Evolutionary conservation across 2,888 invertebrate species (phyloP).

Genomic region (Miltochrista miniata): DNA sequence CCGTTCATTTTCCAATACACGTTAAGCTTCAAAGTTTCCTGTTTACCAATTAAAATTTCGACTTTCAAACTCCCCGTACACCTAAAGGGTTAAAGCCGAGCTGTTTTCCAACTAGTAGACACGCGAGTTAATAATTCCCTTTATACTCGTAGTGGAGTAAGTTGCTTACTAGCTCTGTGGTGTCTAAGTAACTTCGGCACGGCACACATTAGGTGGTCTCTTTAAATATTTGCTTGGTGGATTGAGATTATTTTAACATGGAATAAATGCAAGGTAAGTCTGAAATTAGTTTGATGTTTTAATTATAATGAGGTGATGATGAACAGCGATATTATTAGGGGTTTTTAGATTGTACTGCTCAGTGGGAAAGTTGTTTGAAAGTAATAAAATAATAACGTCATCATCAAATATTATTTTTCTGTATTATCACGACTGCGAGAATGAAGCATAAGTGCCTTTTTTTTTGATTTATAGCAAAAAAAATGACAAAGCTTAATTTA

Average conservation of each 20-base stretch:
- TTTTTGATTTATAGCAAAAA: too few species aligned
- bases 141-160: conserved; percentile 42
- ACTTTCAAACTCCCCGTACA: conserved; percentile 36
- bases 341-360: too few species aligned
- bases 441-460: too few species aligned
- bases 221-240: conserved; percentile 42
- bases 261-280: conserved; percentile 25
- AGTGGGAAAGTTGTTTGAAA: too few species aligned
- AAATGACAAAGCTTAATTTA: too few species aligned
- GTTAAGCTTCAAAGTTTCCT: conserved; percentile 29
- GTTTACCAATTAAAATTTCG: conserved; percentile 44
- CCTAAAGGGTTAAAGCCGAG: conserved; percentile 39
- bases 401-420: too few species aligned
- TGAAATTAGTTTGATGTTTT: conserved; percentile 22
- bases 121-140: conserved; percentile 48
- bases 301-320: too few species aligned
- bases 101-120: conserved; percentile 40
- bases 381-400: too few species aligned
- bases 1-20: conserved; percentile 16
- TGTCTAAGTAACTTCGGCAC: conserved; percentile 38
- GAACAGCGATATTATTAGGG: neutral
- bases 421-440: too few species aligned
- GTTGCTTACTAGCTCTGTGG: conserved; percentile 40
- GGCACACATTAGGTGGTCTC: conserved; percentile 43
- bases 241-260: conserved; percentile 38